These are phyloP conservation scores for Acanthopagrus latus DNA, from an alignment of 2,797 vertebrate species.

Conservation along the genomic window DNA sequence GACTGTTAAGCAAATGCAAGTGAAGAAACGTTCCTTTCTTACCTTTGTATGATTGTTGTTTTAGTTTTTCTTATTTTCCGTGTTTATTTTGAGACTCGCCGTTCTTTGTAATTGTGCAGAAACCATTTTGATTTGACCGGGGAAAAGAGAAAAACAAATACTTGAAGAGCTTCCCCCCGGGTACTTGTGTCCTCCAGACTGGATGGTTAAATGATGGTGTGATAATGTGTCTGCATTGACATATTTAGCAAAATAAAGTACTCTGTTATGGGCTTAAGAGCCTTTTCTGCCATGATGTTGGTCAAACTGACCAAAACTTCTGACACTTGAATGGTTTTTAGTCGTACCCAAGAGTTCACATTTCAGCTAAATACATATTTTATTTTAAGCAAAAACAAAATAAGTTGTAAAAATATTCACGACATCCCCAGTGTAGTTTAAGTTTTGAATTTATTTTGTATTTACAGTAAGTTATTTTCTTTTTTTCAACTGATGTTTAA, in stretches of 20 bases:
- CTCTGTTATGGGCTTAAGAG: slow-evolving; percentile 41
- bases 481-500: slow-evolving; percentile 65
- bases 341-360: slow-evolving; percentile 57
- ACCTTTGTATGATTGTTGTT: slow-evolving; percentile 65
- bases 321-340: slow-evolving; percentile 76
- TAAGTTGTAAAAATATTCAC: slow-evolving; percentile 73
- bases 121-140: slow-evolving; percentile 64
- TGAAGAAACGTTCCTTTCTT: slow-evolving; percentile 69
- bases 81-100: slow-evolving; percentile 66
- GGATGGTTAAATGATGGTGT: slow-evolving; percentile 48
- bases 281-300: slow-evolving; percentile 61
- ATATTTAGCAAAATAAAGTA: slow-evolving; percentile 37
- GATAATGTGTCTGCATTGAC: slow-evolving; percentile 40
- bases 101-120: slow-evolving; percentile 69
- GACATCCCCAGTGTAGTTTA: slow-evolving; percentile 68
- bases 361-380: slow-evolving; percentile 53
- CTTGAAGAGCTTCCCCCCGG: slow-evolving; percentile 78
- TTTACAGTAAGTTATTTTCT: slow-evolving; percentile 83
- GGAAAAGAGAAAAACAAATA: slow-evolving; percentile 56
- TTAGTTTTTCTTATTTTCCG: slow-evolving; percentile 71
- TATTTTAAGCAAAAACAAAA: slow-evolving; percentile 65
- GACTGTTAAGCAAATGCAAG: slow-evolving; percentile 74
- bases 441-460: slow-evolving; percentile 77
- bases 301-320: slow-evolving; percentile 56
- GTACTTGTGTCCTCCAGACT: slow-evolving; percentile 58